Evolutionary conservation across 1,140 invertebrate species (phyloP).

Genomic region (Popillia japonica): DNA sequence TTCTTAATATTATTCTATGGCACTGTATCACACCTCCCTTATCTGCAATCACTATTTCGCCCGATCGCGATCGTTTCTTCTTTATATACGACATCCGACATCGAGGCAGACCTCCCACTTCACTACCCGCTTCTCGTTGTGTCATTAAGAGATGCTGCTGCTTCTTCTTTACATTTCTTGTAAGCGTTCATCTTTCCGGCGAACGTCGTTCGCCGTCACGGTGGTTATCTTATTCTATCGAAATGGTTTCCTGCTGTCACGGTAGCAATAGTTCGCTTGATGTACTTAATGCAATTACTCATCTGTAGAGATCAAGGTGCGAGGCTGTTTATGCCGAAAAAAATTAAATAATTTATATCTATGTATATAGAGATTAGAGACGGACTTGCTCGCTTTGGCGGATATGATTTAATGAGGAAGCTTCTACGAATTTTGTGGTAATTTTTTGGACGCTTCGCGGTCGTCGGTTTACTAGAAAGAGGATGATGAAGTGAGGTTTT

Average conservation of each 20-base stretch:
- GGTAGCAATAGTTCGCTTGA: not conserved
- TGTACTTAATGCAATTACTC: not conserved
- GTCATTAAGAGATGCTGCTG: not conserved
- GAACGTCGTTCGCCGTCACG: not conserved
- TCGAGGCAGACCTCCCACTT: not conserved
- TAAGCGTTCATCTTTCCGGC: not conserved
- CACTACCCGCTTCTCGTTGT: not conserved
- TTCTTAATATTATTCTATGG: not conserved
- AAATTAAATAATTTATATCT: not conserved
- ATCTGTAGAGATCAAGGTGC: not conserved
- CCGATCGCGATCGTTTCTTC: not conserved
- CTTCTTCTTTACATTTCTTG: not conserved
- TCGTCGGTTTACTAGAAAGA: not conserved
- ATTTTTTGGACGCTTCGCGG: not conserved
- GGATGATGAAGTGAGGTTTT: not conserved
- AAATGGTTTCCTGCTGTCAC: not conserved
- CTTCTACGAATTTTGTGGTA: not conserved
- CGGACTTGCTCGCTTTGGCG: not conserved
- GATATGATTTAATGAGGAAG: slow-evolving; percentile 4
- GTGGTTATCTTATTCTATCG: not conserved
- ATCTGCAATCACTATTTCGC: not conserved
- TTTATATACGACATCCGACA: slow-evolving; percentile 9
- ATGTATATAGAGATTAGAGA: too few relatives aligned
- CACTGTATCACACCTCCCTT: not conserved
- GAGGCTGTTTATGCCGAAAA: not conserved